phyloP scores from a whole-genome alignment of 2,797 vertebrate genomes.

The Bradypodion pumilum region DNA sequence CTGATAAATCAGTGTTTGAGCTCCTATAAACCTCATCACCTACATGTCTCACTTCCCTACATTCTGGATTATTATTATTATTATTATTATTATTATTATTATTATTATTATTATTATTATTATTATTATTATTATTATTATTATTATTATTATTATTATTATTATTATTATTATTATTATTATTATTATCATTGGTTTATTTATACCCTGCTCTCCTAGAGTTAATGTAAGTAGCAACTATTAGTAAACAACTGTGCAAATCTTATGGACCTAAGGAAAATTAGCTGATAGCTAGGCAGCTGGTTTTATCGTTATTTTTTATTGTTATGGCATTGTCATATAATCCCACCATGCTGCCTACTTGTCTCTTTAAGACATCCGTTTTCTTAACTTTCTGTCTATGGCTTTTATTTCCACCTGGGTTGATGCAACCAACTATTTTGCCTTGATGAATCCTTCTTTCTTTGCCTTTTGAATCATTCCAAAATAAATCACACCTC shows the following conservation, averaged over 20 bases:
- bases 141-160: too few relatives aligned
- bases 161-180: too few relatives aligned
- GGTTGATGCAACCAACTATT: background rate
- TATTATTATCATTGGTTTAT: too few relatives aligned
- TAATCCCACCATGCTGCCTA: background rate
- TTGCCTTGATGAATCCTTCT: constrained; percentile 9
- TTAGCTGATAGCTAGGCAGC: background rate
- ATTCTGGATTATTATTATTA: too few relatives aligned
- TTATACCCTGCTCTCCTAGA: too few relatives aligned
- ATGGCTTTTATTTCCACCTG: background rate
- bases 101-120: too few relatives aligned
- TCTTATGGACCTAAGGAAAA: background rate
- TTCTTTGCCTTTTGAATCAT: constrained; percentile 9
- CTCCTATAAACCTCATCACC: background rate
- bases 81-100: too few relatives aligned
- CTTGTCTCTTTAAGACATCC: constrained; percentile 7
- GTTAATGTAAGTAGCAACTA: background rate
- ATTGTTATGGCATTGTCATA: background rate
- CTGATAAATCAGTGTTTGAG: background rate
- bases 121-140: too few relatives aligned
- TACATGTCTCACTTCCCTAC: background rate
- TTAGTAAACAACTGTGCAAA: constrained; percentile 1
- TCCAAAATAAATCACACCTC: constrained; percentile 34
- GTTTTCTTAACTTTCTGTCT: background rate
- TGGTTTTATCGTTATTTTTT: constrained; percentile 11